These are phyloP conservation scores for Pelochelys cantorii DNA, from an alignment of 2,797 vertebrate genomes.

Conservation along the genomic window DNA sequence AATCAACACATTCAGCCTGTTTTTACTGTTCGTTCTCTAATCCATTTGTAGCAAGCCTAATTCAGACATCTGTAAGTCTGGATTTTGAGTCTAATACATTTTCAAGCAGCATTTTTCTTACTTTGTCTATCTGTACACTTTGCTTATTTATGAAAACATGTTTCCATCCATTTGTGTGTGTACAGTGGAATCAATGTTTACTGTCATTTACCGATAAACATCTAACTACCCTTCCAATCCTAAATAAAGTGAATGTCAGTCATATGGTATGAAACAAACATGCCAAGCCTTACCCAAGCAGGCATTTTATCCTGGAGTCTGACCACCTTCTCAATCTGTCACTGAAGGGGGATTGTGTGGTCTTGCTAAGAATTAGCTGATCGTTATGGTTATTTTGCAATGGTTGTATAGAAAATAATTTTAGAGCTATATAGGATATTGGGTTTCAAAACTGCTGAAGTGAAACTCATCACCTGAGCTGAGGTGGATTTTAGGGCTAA, in stretches of 20 bases:
- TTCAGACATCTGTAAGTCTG: not conserved
- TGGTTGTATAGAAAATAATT: too few relatives aligned
- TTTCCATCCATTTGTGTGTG: not conserved
- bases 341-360: not conserved
- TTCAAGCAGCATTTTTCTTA: not conserved
- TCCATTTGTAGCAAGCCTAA: not conserved
- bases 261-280: not conserved
- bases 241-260: constrained; percentile 34
- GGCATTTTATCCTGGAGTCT: not conserved
- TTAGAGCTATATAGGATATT: not conserved
- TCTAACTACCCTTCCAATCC: not conserved
- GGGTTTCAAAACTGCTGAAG: not conserved
- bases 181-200: not conserved
- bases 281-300: not conserved
- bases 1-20: not conserved
- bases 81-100: not conserved
- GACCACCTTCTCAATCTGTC: not conserved
- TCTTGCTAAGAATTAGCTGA: not conserved
- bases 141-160: not conserved
- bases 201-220: not conserved
- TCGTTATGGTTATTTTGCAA: not conserved
- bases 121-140: not conserved
- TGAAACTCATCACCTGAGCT: not conserved
- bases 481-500: not conserved
- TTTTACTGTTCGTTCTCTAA: not conserved